phyloP scores from a whole-genome alignment of 2,113 vertebrate species.

The Istiophorus platypterus region DNA sequence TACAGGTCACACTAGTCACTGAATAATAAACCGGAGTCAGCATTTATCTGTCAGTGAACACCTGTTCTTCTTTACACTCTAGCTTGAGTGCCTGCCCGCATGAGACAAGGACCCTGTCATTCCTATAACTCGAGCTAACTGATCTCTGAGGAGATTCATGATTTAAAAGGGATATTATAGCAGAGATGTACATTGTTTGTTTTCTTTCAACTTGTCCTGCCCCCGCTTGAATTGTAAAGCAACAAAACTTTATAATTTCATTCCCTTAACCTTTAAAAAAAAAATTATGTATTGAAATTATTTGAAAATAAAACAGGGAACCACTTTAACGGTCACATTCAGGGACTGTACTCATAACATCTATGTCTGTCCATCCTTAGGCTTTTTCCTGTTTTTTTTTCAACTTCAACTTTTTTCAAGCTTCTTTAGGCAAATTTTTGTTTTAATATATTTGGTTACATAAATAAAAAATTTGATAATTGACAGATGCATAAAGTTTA shows the following conservation, averaged over 20 bases:
- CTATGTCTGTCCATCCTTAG: too few species aligned
- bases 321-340: too few species aligned
- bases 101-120: background rate
- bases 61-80: background rate
- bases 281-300: background rate
- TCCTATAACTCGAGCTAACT: background rate
- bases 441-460: too few species aligned
- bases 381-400: too few species aligned
- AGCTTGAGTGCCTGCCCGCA: background rate
- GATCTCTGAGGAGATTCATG: background rate
- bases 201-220: background rate
- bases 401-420: too few species aligned
- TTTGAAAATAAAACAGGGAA: too few species aligned
- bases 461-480: background rate
- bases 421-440: too few species aligned
- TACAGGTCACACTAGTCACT: background rate
- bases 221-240: background rate
- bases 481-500: background rate
- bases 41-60: background rate
- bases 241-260: background rate
- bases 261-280: background rate
- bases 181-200: background rate
- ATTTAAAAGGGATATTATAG: too few species aligned
- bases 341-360: too few species aligned
- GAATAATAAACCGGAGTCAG: too few species aligned